Percentiles rank a stretch among this genome's conserved stretches.
phyloP scores from a whole-genome alignment of 2,113 vertebrate species.

The Phrynocephalus versicolor region DNA sequence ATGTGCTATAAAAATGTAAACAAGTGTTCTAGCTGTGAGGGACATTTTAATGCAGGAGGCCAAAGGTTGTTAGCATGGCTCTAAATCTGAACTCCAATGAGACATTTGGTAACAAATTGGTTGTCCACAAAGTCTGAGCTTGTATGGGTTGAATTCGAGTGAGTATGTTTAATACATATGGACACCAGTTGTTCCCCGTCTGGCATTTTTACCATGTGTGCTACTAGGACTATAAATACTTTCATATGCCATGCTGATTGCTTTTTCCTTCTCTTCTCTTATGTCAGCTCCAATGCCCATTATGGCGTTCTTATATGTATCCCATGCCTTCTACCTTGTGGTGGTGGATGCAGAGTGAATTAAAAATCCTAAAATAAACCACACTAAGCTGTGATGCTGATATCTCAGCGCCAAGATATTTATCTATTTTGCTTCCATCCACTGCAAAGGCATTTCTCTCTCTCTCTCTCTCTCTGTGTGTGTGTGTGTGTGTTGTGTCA shows the following conservation, averaged over 20 bases:
- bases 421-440: conserved; percentile 32
- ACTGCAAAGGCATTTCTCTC: conserved; percentile 43
- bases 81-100: conserved; percentile 32
- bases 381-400: background rate
- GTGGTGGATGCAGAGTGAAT: background rate
- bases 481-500: too few relatives aligned
- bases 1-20: conserved; percentile 4
- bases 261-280: background rate
- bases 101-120: conserved; percentile 29
- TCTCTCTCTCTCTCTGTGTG: too few relatives aligned
- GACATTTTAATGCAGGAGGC: background rate
- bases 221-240: background rate
- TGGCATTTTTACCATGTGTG: conserved; percentile 20
- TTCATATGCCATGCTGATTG: background rate
- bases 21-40: background rate
- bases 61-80: conserved; percentile 16
- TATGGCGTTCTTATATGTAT: background rate
- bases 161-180: background rate
- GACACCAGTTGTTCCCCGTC: background rate
- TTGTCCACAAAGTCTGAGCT: conserved; percentile 20
- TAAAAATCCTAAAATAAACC: conserved; percentile 24
- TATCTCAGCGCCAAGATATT: conserved; percentile 19
- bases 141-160: background rate
- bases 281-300: background rate
- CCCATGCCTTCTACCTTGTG: background rate